Evolutionary conservation across 2,888 invertebrate species (phyloP), one percentile per base, ranked within the genome.

Genomic region (Dryobota labecula): DNA sequence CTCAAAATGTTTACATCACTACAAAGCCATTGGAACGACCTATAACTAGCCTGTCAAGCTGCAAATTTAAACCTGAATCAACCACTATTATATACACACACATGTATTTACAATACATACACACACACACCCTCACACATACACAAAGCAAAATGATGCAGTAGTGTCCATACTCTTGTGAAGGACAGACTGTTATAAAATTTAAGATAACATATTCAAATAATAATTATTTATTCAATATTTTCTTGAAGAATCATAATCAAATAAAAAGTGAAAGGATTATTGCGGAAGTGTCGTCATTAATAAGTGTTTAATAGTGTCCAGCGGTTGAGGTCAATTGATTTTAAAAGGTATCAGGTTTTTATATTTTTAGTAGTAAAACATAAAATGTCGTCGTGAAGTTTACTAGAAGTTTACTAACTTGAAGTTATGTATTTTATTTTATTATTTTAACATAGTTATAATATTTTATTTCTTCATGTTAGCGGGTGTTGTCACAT

Each of bases 31-130:
- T 82, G 27, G 33, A 58, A 7, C 49, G 41, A 63, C 43, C 49
- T 45, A 45, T 65, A 60, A 73, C 54, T 64, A 49, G 45, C 58
- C 47, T 0, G 36, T 24, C 73, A 27, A 68, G 68, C 51, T 80
- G 81, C 65, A 84, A 8, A 70, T 67, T 43, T 49, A 76, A 80
- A 84, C 80, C 62, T 69, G 80, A 84, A 80, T 74, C 80, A 30
- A 45, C 38, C 61, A 63, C 38, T 79, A 51, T 47, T 33, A 51
- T 43, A 66, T 15, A 57, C 38, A 56, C 49, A 77, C 56, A 56
- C 24, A 33, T 15, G 9, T 0, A 41, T 33, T 24, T 6, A 33
- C n/a, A 45, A 61, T 3, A 24, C 18, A 51, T 49, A 54, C 30
- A 51, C 15, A 30, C 2, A 62, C n/a, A 61, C n/a, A 47, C 61